phyloP scores from a whole-genome alignment of 2,113 vertebrate species.

The Heloderma charlesbogerti region DNA sequence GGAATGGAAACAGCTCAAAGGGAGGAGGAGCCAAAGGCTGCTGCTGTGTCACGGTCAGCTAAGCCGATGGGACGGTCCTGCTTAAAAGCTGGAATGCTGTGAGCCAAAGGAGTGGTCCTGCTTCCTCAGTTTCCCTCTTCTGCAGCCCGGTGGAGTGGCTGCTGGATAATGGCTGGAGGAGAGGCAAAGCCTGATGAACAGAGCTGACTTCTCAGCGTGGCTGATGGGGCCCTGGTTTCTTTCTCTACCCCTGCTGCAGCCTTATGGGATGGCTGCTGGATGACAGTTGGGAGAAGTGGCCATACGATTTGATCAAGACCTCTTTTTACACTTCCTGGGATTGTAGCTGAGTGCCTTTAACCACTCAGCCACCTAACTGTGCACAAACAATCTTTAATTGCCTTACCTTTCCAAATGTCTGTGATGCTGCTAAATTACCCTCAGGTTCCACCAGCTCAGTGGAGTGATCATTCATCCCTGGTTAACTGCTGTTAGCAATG shows the following conservation, averaged over 20 bases:
- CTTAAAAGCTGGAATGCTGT: neutral
- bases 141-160: neutral
- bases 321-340: neutral
- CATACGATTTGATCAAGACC: too few species aligned
- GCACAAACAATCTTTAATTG: slow-evolving; percentile 13
- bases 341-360: neutral
- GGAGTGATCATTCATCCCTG: slow-evolving; percentile 2
- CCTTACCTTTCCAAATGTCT: slow-evolving; percentile 20
- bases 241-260: neutral
- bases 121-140: neutral
- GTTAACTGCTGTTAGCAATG: slow-evolving; percentile 38
- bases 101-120: neutral
- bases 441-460: neutral
- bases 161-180: neutral
- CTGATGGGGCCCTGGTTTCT: too few species aligned
- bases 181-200: too few species aligned
- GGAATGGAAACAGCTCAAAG: too few species aligned
- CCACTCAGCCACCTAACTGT: slow-evolving; percentile 10
- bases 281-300: neutral
- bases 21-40: too few species aligned
- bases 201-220: too few species aligned
- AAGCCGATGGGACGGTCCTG: too few species aligned
- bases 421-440: neutral
- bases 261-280: neutral
- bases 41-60: neutral